Base-by-base conservation (phyloP, 1,140 invertebrate species). In the Portunus trituberculatus region DNA sequence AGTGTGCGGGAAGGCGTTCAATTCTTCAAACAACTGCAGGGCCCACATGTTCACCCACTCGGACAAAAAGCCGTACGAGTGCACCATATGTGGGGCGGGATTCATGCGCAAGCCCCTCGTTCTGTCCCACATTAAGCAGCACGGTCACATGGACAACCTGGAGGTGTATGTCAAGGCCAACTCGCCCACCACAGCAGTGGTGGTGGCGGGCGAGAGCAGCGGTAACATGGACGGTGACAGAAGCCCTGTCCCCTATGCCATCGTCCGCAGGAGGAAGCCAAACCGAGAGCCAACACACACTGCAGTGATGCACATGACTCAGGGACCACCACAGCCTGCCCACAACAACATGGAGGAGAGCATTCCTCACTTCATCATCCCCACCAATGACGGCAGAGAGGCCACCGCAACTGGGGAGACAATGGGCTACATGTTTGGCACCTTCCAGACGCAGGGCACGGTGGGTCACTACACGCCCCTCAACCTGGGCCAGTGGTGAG, bases 21-120 rank as follows among this genome's bases (percentile, higher is more conserved):
- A 98, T 96, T 98, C 98, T 59, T 97, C 98, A 76, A 98, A 98
- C 97, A 98, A 98, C 97, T 97, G 98, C 93, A 98, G 98, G 97
- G 98, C 98, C 7, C 98, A 99, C 97, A 97, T 98, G 84, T 98
- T 98, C 97, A 98, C 98, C 83, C 98, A 99, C 97, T 98, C 98
- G 96, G 98, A 98, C 96, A 98, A 98, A 96, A 98, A 98, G 96
- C 98, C 98, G 0, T 99, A 98, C 96, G 98, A 98, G 97, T 99
- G 98, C 97, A 97, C 98, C 67, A 98, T 98, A 2, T 99, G 98
- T 96, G 98, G 98, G 0, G 97, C 98, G 96, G 98, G 98, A 14
- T 99, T 98, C 96, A 98, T 98, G 98, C 97, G 98, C 29, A 98
- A 98, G 96, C 94, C 94, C 59, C 90, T 95, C 2, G 94, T 92